phyloP scores from a whole-genome alignment of 1,140 invertebrate species.

The Trissolcus basalis region DNA sequence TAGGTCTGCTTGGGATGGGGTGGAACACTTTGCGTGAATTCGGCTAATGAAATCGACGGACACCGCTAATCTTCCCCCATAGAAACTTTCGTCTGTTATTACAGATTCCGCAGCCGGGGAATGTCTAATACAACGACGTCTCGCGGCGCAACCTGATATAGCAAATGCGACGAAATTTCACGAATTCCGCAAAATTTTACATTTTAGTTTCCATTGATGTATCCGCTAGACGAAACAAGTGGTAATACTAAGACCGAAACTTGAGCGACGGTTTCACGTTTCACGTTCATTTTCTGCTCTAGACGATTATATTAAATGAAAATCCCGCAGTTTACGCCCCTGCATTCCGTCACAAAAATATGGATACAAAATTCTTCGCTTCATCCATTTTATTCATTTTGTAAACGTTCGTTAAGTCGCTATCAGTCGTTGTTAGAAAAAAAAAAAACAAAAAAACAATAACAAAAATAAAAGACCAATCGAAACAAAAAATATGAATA shows the following conservation, averaged over 20 bases:
- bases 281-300: not conserved
- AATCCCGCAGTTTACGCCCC: not conserved
- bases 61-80: constrained; percentile 32
- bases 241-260: constrained; percentile 20
- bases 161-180: constrained; percentile 40
- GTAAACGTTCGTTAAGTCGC: too few species aligned
- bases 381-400: too few species aligned
- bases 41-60: constrained; percentile 46
- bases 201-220: constrained; percentile 34
- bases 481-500: too few species aligned
- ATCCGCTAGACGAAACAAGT: constrained; percentile 19
- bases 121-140: constrained; percentile 24
- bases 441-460: too few species aligned
- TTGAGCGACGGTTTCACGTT: not conserved
- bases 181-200: constrained; percentile 32
- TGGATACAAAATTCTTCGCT: too few species aligned
- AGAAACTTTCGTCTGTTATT: constrained; percentile 41
- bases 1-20: not conserved
- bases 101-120: constrained; percentile 17
- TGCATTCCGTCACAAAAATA: too few species aligned
- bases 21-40: constrained; percentile 34
- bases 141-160: constrained; percentile 14
- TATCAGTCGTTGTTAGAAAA: too few species aligned
- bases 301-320: not conserved
- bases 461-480: too few species aligned